A percentile compares a stretch with the other conserved stretches of the same genome.
phyloP scores from a whole-genome alignment of 2,113 vertebrate genomes.

The Morone chrysops region DNA sequence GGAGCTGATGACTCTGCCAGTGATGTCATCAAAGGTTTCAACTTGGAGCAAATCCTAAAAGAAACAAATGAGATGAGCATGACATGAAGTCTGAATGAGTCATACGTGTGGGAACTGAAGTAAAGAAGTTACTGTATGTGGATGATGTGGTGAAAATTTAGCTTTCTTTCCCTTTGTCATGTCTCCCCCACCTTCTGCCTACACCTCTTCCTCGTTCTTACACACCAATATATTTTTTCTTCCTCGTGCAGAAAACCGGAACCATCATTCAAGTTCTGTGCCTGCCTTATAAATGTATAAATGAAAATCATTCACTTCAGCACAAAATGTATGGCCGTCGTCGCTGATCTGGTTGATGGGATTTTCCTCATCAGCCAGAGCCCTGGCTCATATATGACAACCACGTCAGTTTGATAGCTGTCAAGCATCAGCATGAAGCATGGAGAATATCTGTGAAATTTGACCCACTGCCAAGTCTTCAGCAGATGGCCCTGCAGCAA shows the following conservation, averaged over 20 bases:
- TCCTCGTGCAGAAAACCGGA: neutral
- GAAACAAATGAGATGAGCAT: constrained; percentile 12
- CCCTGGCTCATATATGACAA: constrained; percentile 44
- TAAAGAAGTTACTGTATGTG: constrained; percentile 4
- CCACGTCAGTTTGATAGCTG: constrained; percentile 48
- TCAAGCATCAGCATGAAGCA: constrained; percentile 51
- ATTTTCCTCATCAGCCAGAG: constrained; percentile 42
- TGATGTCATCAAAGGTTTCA: constrained; percentile 25
- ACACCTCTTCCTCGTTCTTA: neutral
- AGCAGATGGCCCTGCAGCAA: constrained; percentile 69
- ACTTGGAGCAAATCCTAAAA: neutral
- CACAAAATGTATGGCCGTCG: constrained; percentile 5
- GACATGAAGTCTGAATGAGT: constrained; percentile 42
- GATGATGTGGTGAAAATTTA: constrained; percentile 5
- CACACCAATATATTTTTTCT: neutral
- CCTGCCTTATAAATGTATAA: neutral
- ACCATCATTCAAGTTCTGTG: neutral
- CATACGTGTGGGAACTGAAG: constrained; percentile 35
- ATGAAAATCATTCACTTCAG: constrained; percentile 22
- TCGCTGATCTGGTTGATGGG: constrained; percentile 3
- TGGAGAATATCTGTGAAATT: constrained; percentile 55
- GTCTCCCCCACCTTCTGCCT: constrained; percentile 6
- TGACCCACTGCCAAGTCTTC: constrained; percentile 66
- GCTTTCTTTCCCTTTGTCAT: constrained; percentile 5
- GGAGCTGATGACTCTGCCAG: constrained; percentile 10